Conservation (phyloP, 1,140 invertebrate species). For the Danaus plexippus region DNA sequence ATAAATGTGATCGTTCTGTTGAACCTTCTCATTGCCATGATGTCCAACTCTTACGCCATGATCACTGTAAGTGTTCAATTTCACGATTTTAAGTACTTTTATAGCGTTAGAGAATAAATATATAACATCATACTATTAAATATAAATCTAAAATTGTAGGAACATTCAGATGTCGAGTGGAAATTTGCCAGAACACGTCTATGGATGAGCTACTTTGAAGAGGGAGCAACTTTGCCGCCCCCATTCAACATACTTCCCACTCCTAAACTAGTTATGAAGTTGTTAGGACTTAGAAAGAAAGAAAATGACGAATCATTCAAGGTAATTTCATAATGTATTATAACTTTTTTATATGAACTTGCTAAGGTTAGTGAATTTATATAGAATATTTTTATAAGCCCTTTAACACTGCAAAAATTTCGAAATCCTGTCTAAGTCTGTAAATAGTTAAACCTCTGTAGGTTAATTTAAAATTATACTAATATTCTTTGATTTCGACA, state of each 20-base stretch:
- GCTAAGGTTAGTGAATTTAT: too few relatives aligned
- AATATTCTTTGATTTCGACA: too few relatives aligned
- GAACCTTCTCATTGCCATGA: slow-evolving; percentile 96
- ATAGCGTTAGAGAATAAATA: too few relatives aligned
- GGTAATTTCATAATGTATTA: slow-evolving; percentile 34
- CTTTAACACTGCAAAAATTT: too few relatives aligned
- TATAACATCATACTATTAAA: too few relatives aligned
- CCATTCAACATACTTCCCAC: slow-evolving; percentile 91
- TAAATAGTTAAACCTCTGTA: too few relatives aligned
- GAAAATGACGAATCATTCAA: slow-evolving; percentile 75
- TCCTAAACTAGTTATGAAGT: slow-evolving; percentile 77
- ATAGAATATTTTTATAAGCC: too few relatives aligned
- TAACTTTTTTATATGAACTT: too few relatives aligned
- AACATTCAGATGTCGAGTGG: slow-evolving; percentile 91
- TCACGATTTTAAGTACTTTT: not conserved
- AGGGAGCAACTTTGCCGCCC: slow-evolving; percentile 85
- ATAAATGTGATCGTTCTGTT: slow-evolving; percentile 94
- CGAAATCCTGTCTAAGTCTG: too few relatives aligned
- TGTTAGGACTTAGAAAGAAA: slow-evolving; percentile 78
- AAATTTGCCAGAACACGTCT: slow-evolving; percentile 90
- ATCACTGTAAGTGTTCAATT: slow-evolving; percentile 79
- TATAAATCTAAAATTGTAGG: slow-evolving; percentile 62
- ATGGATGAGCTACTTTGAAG: slow-evolving; percentile 94
- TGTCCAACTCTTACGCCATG: slow-evolving; percentile 94
- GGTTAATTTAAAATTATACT: too few relatives aligned